These are phyloP conservation scores for Coregonus clupeaformis DNA, from an alignment of 2,113 vertebrate genomes.

Conservation along the genomic window DNA sequence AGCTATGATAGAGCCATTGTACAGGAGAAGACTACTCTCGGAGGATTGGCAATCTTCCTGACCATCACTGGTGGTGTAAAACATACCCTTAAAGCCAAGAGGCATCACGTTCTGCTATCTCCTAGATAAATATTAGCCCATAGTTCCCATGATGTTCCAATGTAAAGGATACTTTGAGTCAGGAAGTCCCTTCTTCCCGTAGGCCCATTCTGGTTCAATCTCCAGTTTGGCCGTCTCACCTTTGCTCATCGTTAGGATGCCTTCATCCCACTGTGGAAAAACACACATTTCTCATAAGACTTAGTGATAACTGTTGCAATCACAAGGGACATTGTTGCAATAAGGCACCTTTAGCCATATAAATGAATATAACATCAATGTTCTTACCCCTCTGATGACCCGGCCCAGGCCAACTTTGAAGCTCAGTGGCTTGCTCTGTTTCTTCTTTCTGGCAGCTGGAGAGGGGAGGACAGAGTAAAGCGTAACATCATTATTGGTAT, in stretches of 20 bases:
- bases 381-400: slow-evolving; percentile 93
- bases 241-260: slow-evolving; percentile 92
- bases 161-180: slow-evolving; percentile 96
- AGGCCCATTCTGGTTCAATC: slow-evolving; percentile 95
- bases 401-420: slow-evolving; percentile 93
- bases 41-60: too few relatives aligned
- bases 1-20: too few relatives aligned
- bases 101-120: too few relatives aligned
- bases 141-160: neutral
- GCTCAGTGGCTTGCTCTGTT: slow-evolving; percentile 87
- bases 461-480: slow-evolving; percentile 9
- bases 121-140: too few relatives aligned
- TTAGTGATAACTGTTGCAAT: too few relatives aligned
- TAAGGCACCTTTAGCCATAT: too few relatives aligned
- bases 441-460: slow-evolving; percentile 93
- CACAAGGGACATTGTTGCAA: too few relatives aligned
- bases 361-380: too few relatives aligned
- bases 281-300: neutral
- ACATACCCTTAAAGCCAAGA: too few relatives aligned
- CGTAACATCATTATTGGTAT: neutral
- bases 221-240: slow-evolving; percentile 93
- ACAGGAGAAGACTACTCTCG: neutral
- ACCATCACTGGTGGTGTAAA: too few relatives aligned
- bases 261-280: slow-evolving; percentile 89
- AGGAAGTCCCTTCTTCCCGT: slow-evolving; percentile 91